phyloP scores from a whole-genome alignment of 2,113 vertebrate species.

The Dicentrarchus labrax region DNA sequence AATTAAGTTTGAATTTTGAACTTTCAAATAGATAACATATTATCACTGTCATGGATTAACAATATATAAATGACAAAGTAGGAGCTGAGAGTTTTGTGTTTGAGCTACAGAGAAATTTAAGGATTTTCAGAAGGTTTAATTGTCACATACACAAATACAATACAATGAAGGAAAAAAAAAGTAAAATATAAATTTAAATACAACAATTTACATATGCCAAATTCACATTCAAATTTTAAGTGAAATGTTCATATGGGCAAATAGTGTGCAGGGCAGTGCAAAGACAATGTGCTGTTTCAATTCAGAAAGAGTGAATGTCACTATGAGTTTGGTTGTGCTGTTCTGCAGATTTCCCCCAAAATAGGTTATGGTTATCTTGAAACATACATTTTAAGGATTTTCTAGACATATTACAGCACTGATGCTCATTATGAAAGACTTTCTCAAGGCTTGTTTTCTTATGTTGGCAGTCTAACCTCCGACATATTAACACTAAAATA shows the following conservation, averaged over 20 bases:
- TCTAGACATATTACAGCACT: background rate
- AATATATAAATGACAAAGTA: background rate
- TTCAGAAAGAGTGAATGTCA: background rate
- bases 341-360: background rate
- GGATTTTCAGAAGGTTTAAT: background rate
- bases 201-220: no score
- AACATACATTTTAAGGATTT: conserved; percentile 15
- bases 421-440: background rate
- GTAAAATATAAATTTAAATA: background rate
- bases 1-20: background rate
- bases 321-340: background rate
- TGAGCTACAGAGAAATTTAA: no score
- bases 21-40: background rate
- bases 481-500: background rate
- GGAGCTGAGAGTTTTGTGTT: background rate
- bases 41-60: background rate
- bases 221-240: background rate
- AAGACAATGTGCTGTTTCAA: background rate
- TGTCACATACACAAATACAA: background rate
- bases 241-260: background rate
- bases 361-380: background rate
- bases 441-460: conserved; percentile 2
- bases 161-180: background rate
- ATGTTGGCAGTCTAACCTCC: background rate
- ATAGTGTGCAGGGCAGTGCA: background rate